Evolutionary conservation across 1,140 invertebrate species (phyloP).

Genomic region (Coenobita brevimanus): DNA sequence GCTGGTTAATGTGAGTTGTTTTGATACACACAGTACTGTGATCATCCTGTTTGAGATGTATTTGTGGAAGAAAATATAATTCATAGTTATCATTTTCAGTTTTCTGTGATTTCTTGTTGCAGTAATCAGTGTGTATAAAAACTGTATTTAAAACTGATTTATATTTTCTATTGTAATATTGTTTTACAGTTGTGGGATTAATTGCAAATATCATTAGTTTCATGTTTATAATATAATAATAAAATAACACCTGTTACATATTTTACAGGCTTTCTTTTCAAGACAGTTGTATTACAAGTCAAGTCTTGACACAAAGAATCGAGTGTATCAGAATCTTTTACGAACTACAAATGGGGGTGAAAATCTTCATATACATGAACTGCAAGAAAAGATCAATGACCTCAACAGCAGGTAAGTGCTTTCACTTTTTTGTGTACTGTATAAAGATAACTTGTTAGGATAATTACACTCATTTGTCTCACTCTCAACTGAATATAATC

Average conservation of each 20-base stretch:
- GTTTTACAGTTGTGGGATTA: too few species aligned
- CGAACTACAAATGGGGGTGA: conserved; percentile 83
- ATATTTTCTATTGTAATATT: too few species aligned
- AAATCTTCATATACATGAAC: conserved; percentile 82
- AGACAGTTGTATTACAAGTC: conserved; percentile 92
- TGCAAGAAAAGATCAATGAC: conserved; percentile 82
- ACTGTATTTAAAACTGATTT: not conserved
- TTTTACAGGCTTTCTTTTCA: conserved; percentile 83
- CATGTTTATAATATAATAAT: not conserved
- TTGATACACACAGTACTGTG: too few species aligned
- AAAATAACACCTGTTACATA: conserved; percentile 9
- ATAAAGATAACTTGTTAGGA: too few species aligned
- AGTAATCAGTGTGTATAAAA: not conserved
- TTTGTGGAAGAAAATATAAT: not conserved
- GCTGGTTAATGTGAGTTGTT: too few species aligned
- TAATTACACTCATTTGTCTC: too few species aligned
- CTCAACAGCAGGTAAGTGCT: conserved; percentile 85
- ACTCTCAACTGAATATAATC: too few species aligned
- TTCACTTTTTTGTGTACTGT: too few species aligned
- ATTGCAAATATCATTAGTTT: not conserved
- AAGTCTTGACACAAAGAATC: conserved; percentile 95
- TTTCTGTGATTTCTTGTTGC: not conserved
- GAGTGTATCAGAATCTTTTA: conserved; percentile 91
- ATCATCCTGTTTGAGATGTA: too few species aligned
- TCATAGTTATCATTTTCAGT: not conserved